These are phyloP conservation scores for Falco peregrinus DNA, from an alignment of 2,797 vertebrate genomes.

Conservation along the genomic window DNA sequence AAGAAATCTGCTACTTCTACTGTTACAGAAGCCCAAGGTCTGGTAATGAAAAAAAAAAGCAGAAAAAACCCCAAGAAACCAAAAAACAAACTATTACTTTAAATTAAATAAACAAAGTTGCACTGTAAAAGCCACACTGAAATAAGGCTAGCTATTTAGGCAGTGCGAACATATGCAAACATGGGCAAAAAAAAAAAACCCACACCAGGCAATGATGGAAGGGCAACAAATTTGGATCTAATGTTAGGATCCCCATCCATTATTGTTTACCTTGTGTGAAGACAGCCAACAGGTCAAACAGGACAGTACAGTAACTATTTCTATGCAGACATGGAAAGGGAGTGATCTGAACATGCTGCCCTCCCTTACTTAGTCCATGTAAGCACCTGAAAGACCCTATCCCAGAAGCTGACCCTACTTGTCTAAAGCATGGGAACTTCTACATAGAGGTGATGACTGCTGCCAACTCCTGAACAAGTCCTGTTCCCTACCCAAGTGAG, in stretches of 20 bases:
- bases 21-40: background rate
- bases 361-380: background rate
- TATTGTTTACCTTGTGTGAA: background rate
- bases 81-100: background rate
- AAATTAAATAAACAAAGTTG: background rate
- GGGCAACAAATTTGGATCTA: background rate
- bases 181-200: background rate
- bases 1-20: background rate
- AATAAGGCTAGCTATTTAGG: background rate
- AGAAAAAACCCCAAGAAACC: too few species aligned
- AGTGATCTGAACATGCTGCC: background rate
- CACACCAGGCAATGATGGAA: background rate
- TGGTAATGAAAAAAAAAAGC: background rate
- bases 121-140: background rate
- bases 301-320: background rate
- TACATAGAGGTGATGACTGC: background rate
- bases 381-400: background rate
- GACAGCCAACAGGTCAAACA: background rate
- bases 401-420: background rate
- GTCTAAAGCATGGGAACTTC: background rate
- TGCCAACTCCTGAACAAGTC: background rate
- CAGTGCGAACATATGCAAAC: background rate
- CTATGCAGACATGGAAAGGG: rapidly evolving
- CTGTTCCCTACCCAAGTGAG: background rate
- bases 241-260: background rate